Evolutionary conservation across 2,113 vertebrate genomes (phyloP).

Genomic region (Peromyscus californicus): DNA sequence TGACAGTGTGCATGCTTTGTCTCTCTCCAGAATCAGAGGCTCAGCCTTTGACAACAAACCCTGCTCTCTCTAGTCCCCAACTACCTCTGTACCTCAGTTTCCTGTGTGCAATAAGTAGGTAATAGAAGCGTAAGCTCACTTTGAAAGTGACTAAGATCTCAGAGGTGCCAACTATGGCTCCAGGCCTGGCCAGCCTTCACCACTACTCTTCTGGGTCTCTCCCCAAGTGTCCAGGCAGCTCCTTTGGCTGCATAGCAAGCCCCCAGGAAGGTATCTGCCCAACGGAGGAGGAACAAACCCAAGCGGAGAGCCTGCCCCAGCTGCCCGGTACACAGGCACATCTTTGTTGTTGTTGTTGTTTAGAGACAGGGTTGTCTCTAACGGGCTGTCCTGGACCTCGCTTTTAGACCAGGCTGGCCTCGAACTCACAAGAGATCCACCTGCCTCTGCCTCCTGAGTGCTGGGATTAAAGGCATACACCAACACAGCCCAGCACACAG

Average conservation of each 20-base stretch:
- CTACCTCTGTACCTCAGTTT: not conserved
- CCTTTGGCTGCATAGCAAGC: not conserved
- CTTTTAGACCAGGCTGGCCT: not conserved
- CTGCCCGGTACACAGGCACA: not conserved
- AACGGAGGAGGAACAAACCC: no score
- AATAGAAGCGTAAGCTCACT: slow-evolving; percentile 2
- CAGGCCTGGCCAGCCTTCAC: not conserved
- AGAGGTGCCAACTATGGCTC: not conserved
- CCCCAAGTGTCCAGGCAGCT: not conserved
- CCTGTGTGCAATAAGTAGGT: slow-evolving; percentile 38
- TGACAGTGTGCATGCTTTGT: not conserved
- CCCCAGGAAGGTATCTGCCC: not conserved
- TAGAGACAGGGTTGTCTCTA: not conserved
- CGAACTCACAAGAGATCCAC: not conserved
- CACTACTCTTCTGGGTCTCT: not conserved
- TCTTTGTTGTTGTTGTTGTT: no score
- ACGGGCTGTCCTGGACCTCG: not conserved
- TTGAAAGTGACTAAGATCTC: not conserved
- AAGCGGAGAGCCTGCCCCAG: not conserved
- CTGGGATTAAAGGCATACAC: not conserved
- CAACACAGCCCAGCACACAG: not conserved
- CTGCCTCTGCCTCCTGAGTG: not conserved
- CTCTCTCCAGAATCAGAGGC: not conserved
- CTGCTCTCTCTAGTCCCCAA: not conserved
- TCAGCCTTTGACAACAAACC: not conserved